Evolutionary conservation across 2,113 vertebrate species (phyloP), one percentile per base, ranked within the genome.

Genomic region (Poeciliopsis prolifica): DNA sequence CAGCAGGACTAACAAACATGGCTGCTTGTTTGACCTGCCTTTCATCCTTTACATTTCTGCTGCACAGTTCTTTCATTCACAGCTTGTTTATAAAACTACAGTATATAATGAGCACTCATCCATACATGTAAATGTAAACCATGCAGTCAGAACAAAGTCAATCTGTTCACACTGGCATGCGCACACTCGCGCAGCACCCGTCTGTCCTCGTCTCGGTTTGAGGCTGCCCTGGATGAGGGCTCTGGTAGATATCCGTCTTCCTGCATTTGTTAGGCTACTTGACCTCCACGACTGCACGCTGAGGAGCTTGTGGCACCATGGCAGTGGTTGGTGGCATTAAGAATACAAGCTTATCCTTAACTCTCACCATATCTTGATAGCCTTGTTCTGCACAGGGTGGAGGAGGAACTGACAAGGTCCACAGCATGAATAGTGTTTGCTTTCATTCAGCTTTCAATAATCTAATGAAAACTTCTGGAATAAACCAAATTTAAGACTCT

Each of bases 181-280:
- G 12, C 2, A 24, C 42, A 67, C 69, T 74, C 61, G 79, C 72
- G 73, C 64, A 63, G 48, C 58, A 40, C 42, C 66, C 77, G 5
- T 88, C 86, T 88, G 87, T 91, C 88, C 69, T 78, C 86, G 62
- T 89, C 79, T 81, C 62, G 54, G 68, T 84, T 68, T 31, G 65
- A 72, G 66, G 82, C 69, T 70, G 72, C 88, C 82, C 78, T 78
- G 86, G 85, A 80, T 85, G 73, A 88, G 72, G 79, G 84, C 63
- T 81, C 85, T 75, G 74, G 72, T 28, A 88, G 87, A 92, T 91
- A 87, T 85, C 87, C 69, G 70, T 76, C 84, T 94, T 93, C 93
- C 92, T 92, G 92, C 35, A 67, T 93, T 93, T 93, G 92, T 94
- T 86, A 67, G 30, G 70, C n/a, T 1, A 71, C 72, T 80, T 70